A percentile compares a stretch with the other conserved stretches of the same genome.
These are phyloP conservation scores for Muntiacus reevesi DNA, from an alignment of 2,113 vertebrate genomes.

Conservation along the genomic window DNA sequence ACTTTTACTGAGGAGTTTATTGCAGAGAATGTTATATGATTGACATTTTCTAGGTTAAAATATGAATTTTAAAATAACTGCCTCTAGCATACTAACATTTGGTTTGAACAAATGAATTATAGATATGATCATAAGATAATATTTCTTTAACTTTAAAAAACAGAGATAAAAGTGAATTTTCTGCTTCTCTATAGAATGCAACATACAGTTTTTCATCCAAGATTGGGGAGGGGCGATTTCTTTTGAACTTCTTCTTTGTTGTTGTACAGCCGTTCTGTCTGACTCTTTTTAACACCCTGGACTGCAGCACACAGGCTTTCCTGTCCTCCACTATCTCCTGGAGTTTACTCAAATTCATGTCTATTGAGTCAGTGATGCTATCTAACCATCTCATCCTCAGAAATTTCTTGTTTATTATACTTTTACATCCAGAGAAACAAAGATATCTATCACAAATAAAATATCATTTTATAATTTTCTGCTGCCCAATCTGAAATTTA, in stretches of 20 bases:
- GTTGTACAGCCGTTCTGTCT: neutral
- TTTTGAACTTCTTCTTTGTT: neutral
- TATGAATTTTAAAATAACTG: neutral
- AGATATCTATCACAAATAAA: neutral
- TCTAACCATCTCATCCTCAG: neutral
- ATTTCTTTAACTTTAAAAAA: constrained; percentile 17
- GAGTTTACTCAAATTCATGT: neutral
- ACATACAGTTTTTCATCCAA: neutral
- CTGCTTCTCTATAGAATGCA: neutral
- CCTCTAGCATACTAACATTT: neutral
- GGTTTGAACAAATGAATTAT: neutral
- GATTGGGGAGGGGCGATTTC: accelerated
- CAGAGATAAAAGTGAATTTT: neutral
- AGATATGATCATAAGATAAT: neutral
- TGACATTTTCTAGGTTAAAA: constrained; percentile 29
- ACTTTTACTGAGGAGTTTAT: neutral
- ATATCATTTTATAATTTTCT: neutral
- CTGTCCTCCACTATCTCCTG: neutral
- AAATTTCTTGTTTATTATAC: neutral
- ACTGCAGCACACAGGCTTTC: neutral
- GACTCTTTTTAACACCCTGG: neutral
- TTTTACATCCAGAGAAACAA: neutral
- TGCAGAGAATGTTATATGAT: neutral
- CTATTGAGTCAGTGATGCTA: neutral
- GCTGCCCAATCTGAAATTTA: neutral